These are phyloP conservation scores for Ophion ellenae DNA, from an alignment of 2,888 invertebrate genomes.

Conservation along the genomic window DNA sequence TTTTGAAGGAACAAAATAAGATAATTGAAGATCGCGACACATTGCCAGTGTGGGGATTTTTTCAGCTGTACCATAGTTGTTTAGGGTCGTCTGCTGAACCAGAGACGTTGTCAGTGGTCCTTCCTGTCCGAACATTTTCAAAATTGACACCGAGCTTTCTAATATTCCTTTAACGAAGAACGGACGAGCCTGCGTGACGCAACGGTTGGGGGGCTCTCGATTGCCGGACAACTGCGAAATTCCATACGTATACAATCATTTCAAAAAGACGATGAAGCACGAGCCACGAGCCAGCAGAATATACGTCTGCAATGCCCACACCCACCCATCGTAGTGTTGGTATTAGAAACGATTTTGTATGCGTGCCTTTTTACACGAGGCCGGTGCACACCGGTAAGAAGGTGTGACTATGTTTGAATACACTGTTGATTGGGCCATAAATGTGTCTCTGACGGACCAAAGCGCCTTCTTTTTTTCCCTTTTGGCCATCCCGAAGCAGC, in stretches of 20 bases:
- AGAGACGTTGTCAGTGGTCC: background rate
- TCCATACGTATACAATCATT: conserved; percentile 48
- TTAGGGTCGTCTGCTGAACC: background rate
- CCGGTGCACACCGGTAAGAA: conserved; percentile 68
- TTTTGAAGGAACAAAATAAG: no score
- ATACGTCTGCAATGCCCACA: conserved; percentile 8
- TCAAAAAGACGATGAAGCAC: conserved; percentile 49
- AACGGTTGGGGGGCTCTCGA: conserved; percentile 1
- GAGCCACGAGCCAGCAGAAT: conserved; percentile 49
- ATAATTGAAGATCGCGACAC: background rate
- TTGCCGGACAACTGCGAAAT: conserved; percentile 48
- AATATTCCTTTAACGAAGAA: conserved; percentile 57
- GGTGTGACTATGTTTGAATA: conserved; percentile 83
- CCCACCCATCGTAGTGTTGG: conserved; percentile 23
- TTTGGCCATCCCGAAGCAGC: conserved; percentile 62
- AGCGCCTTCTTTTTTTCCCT: conserved; percentile 72
- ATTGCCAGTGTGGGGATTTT: background rate
- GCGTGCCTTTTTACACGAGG: conserved; percentile 69
- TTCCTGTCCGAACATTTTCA: background rate
- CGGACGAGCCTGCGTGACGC: conserved; percentile 30
- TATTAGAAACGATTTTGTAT: conserved; percentile 35
- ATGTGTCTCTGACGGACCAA: conserved; percentile 81
- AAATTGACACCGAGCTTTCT: conserved; percentile 29
- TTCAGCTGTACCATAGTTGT: conserved; percentile 1
- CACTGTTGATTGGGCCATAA: conserved; percentile 83